Base-by-base conservation (phyloP, 2,113 vertebrate genomes). In the Argyrosomus japonicus region DNA sequence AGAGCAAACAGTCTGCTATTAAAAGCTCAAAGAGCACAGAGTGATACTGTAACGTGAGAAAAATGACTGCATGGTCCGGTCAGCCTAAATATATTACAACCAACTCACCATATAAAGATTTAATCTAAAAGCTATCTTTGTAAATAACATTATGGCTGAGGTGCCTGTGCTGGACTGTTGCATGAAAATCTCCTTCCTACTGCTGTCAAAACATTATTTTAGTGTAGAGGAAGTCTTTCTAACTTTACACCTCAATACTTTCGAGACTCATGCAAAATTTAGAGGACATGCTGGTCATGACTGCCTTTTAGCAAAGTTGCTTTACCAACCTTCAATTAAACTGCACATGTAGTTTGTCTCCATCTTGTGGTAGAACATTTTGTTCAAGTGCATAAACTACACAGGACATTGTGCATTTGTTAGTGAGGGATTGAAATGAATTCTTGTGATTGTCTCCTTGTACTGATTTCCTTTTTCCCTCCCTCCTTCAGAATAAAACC, bases 401-500 rank as follows among this genome's bases (percentile, higher is more conserved):
- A 21, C 23, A 19, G 8, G 5, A 9, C 10, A 19, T 2, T 29
- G 43, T 65, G 25, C 29, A 7, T 56, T 48, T 58, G 12, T 12
- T 14, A 11, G 10, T 14, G 65, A 12, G 8, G n/a, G 23, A 29
- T 6, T 32, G 32, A 32, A 32, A 6, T 32, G 32, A 32, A 32
- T 32, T 32, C 32, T 6, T 32, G 27, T 29, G 27, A 29, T 32
- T 6, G 32, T 29, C 3, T 32, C 15, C 10, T 36, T 60, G n/a
- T 25, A 4, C 40, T 11, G 1, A 32, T 47, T 32, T 36, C 5
- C n/a, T 15, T 12, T n/a, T 23, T 63, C 45, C 68, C 14, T 47
- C 11, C 13, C 0, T 25, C 51, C 78, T 72, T 40, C 94, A 98
- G 97, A 98, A 98, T 91, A 98, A 98, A 93, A 97, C 97, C 19